phyloP scores from a whole-genome alignment of 2,113 vertebrate species.

The Spea bombifrons region DNA sequence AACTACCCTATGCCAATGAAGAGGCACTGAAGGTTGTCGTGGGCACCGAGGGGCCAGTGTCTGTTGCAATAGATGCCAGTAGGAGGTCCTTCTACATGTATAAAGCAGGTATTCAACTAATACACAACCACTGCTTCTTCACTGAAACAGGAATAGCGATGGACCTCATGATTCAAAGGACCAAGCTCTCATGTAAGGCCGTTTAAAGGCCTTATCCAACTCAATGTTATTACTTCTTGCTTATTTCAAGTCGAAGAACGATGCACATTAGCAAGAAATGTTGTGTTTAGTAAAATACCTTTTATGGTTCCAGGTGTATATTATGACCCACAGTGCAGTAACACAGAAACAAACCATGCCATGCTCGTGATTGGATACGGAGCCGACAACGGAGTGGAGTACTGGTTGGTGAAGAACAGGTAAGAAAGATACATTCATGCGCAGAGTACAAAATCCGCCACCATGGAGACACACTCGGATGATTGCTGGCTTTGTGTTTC shows the following conservation, averaged over 20 bases:
- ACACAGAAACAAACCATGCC: conserved; percentile 46
- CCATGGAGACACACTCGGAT: too few relatives aligned
- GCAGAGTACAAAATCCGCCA: background rate
- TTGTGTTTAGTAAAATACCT: background rate
- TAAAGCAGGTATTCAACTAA: conserved; percentile 57
- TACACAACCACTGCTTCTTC: background rate
- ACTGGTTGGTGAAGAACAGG: conserved; percentile 72
- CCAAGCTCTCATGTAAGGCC: background rate
- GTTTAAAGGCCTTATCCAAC: background rate
- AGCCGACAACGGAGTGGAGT: conserved; percentile 59
- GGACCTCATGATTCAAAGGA: background rate
- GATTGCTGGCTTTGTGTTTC: too few relatives aligned
- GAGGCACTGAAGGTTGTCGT: conserved; percentile 52
- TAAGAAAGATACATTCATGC: background rate
- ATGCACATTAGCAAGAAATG: background rate
- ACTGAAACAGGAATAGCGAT: background rate
- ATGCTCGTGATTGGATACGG: conserved; percentile 63
- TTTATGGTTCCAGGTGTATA: conserved; percentile 48
- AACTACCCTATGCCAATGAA: conserved; percentile 59
- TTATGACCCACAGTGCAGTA: conserved; percentile 43
- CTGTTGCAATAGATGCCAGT: conserved; percentile 62
- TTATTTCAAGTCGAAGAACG: background rate
- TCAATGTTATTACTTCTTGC: background rate
- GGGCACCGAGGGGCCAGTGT: conserved; percentile 60
- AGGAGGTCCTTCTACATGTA: conserved; percentile 61